These are phyloP conservation scores for Drosophila neoperkinsi DNA, from an alignment of 2,888 invertebrate species.

Conservation along the genomic window DNA sequence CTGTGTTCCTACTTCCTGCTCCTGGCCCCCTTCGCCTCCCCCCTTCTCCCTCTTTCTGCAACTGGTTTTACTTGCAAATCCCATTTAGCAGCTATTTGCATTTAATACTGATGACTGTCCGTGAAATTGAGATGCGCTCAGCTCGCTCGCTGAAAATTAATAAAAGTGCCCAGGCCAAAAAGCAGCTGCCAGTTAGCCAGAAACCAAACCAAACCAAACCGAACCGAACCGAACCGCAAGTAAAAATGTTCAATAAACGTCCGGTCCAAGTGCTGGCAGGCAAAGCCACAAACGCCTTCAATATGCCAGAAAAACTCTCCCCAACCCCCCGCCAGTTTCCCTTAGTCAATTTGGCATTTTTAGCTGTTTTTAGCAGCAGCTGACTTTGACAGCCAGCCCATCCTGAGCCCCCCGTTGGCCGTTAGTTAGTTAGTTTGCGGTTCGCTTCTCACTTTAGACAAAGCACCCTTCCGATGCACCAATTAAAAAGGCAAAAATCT, in stretches of 20 bases:
- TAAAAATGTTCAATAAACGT: conserved; percentile 81
- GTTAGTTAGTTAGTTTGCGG: conserved; percentile 82
- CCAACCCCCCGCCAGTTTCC: conserved; percentile 8
- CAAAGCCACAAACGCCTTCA: conserved; percentile 74
- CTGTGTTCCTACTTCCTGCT: conserved; percentile 9
- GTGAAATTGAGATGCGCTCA: conserved; percentile 69
- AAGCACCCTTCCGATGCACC: conserved; percentile 43
- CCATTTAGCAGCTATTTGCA: conserved; percentile 81
- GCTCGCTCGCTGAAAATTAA: conserved; percentile 45
- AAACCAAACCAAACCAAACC: not conserved
- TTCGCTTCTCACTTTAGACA: conserved; percentile 53
- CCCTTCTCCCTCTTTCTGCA: not conserved
- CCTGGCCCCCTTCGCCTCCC: not conserved
- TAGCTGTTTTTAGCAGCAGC: conserved; percentile 65
- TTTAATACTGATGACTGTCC: conserved; percentile 74
- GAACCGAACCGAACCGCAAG: conserved; percentile 62
- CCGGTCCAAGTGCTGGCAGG: conserved; percentile 54
- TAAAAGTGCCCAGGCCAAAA: conserved; percentile 47
- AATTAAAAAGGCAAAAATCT: conserved; percentile 59
- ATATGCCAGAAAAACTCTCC: conserved; percentile 45
- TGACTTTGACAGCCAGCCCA: conserved; percentile 69
- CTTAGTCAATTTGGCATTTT: conserved; percentile 72
- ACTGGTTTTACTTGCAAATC: conserved; percentile 49
- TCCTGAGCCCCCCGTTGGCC: conserved; percentile 46
- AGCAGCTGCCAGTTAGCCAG: conserved; percentile 47